Evolutionary conservation across 2,888 invertebrate species (phyloP), one percentile per base, ranked within the genome.

Genomic region (Ormyrus nitidulus): DNA sequence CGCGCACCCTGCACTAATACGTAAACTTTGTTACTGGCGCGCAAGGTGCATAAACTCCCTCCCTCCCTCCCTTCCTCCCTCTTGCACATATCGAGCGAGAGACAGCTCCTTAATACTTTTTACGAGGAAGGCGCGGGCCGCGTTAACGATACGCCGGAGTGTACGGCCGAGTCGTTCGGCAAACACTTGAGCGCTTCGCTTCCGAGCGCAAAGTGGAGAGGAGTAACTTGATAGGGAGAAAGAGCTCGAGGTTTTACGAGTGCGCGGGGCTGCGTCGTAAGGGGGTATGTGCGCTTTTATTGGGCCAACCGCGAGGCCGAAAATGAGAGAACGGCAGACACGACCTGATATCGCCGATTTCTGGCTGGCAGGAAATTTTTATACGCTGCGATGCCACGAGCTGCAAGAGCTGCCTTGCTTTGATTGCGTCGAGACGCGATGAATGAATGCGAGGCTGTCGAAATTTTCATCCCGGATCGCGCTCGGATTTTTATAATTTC

Each of bases 241-340:
- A 64, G 64, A 73, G 65, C 66, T 51, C 34, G 34, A 53, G 13
- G 46, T 76, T 76, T 76, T 76, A 76, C 53, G 75, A 68, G 75
- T 10, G 19, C 10, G 65, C 54, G 56, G 9, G 49, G 44, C 5
- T 5, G 54, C 6, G 34, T 34, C 34, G 34, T 34, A 6, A 49
- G 48, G 44, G 44, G 54, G 64, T 54, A 19, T 48, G 19, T 48
- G 68, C 46, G 76, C 76, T 76, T 69, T 76, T 34, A 34, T 66
- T 62, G 19, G 73, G 10, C n/a, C 51, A 19, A 13, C 73, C 64
- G 72, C 73, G 64, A 74, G 58, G 1, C 65, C 73, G 73, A 74
- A 74, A 65, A 74, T 65, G 73, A 74, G 65, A 56, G 34, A 8
- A 61, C 59, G 58, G 59, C 34, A 61, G 59, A 61, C 59, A 5